These are phyloP conservation scores for Lytechinus pictus DNA, from an alignment of 35 echinoderm and acorn worm genomes.

Conservation along the genomic window DNA sequence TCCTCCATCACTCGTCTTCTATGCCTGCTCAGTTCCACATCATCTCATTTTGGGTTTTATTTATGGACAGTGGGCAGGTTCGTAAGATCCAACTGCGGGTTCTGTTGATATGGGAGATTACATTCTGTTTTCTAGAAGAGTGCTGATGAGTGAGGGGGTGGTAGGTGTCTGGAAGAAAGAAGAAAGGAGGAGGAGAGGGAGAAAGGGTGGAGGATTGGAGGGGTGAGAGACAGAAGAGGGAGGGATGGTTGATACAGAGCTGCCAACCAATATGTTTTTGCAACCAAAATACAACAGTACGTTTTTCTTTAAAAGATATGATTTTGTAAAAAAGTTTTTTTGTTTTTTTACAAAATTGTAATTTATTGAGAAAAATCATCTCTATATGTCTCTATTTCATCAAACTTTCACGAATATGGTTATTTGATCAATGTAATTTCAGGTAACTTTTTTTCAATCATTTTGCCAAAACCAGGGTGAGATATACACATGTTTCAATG, in stretches of 20 bases:
- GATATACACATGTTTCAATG: too few relatives aligned
- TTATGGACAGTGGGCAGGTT: not conserved
- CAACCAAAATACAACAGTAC: too few relatives aligned
- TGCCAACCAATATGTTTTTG: too few relatives aligned
- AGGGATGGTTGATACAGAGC: not conserved
- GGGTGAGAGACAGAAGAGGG: not conserved
- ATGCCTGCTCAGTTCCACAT: conserved; percentile 8
- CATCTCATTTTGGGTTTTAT: not conserved
- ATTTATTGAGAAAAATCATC: too few relatives aligned
- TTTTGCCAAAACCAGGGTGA: too few relatives aligned
- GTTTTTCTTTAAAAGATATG: too few relatives aligned
- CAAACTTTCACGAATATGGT: too few relatives aligned
- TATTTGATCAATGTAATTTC: too few relatives aligned
- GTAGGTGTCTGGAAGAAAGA: not conserved
- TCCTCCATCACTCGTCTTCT: not conserved
- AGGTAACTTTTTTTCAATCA: too few relatives aligned
- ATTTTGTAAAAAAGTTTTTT: too few relatives aligned
- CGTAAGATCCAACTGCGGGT: not conserved
- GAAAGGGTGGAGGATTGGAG: not conserved
- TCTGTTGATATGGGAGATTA: conserved; percentile 12
- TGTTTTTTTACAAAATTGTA: too few relatives aligned
- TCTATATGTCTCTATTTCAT: too few relatives aligned
- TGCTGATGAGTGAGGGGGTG: not conserved
- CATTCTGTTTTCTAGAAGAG: not conserved
- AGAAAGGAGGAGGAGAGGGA: not conserved